Evolutionary conservation across 2,797 vertebrate genomes (phyloP).

Genomic region (Melopsittacus undulatus): DNA sequence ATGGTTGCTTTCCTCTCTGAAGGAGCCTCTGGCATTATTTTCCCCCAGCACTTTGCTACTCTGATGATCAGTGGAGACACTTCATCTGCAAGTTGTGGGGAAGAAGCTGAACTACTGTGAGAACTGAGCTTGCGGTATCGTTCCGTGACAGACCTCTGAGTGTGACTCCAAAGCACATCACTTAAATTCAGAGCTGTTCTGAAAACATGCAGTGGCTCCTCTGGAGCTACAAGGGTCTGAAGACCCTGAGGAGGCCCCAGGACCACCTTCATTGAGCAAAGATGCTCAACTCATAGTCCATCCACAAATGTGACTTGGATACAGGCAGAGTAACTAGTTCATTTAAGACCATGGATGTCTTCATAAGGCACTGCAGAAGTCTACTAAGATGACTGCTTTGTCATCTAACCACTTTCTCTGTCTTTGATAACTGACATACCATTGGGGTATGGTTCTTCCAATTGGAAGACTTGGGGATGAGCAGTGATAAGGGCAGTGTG

Average conservation of each 20-base stretch:
- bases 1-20: background rate
- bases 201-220: background rate
- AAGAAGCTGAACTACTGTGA: background rate
- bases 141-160: background rate
- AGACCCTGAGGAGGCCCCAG: too few relatives aligned
- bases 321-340: background rate
- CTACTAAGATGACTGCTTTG: background rate
- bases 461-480: background rate
- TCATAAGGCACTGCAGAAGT: background rate
- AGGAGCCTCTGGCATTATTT: background rate
- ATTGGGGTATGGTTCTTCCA: background rate
- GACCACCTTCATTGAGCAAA: background rate
- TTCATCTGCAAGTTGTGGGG: background rate
- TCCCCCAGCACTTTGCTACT: background rate
- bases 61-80: too few relatives aligned
- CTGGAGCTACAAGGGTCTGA: background rate
- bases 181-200: background rate
- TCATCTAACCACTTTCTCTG: background rate
- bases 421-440: background rate
- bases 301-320: background rate
- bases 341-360: background rate
- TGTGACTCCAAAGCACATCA: background rate
- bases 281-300: background rate
- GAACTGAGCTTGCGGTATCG: background rate
- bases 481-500: background rate